Evolutionary conservation across 2,797 vertebrate species (phyloP).

Genomic region (Spea hammondii): DNA sequence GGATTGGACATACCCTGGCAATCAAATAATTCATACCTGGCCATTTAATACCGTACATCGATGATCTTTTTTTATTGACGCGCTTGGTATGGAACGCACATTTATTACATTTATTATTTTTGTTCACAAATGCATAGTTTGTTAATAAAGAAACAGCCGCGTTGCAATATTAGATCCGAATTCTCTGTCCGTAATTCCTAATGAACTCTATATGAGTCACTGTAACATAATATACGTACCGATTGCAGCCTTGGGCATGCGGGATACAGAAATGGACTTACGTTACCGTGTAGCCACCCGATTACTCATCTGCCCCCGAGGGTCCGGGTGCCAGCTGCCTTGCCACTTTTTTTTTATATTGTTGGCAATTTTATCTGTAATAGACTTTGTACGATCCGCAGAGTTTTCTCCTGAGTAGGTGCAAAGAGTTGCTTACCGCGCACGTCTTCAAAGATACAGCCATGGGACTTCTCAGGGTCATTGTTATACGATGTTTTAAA

Average conservation of each 20-base stretch:
- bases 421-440: slow-evolving; percentile 3
- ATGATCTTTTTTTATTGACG: too few species aligned
- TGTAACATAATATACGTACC: neutral
- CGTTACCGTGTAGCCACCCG: neutral
- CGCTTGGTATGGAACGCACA: too few species aligned
- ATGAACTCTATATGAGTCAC: neutral
- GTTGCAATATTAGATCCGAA: too few species aligned
- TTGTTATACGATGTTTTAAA: neutral
- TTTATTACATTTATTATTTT: too few species aligned
- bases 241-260: neutral
- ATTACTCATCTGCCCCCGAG: slow-evolving; percentile 26
- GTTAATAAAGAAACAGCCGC: too few species aligned
- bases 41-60: too few species aligned
- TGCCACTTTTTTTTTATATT: neutral
- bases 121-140: too few species aligned
- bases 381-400: neutral
- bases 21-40: too few species aligned
- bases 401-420: slow-evolving; percentile 4
- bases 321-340: slow-evolving; percentile 13
- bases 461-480: neutral
- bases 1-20: too few species aligned
- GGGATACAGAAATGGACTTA: neutral
- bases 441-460: slow-evolving; percentile 6
- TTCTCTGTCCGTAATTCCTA: neutral
- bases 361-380: slow-evolving; percentile 1